Conservation (phyloP, 2,888 invertebrate species). For the Heliconius erato region DNA sequence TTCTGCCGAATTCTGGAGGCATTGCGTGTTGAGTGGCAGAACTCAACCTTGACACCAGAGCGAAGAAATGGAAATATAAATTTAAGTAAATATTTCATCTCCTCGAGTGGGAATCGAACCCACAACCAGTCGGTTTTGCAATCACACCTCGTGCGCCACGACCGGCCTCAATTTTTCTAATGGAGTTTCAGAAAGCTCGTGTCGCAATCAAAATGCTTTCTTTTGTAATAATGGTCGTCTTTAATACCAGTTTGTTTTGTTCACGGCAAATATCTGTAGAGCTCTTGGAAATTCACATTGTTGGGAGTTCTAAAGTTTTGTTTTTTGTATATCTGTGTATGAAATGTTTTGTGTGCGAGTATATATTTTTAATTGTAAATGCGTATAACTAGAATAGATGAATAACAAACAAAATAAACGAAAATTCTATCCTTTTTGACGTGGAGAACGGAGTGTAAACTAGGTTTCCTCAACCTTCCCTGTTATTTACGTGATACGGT, state of each 20-base stretch:
- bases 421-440: no score
- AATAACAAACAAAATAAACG: no score
- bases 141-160: no score
- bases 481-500: background rate
- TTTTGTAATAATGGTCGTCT: slow-evolving; percentile 58
- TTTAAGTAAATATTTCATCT: no score
- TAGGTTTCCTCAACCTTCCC: background rate
- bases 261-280: slow-evolving; percentile 39
- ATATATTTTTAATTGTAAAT: background rate
- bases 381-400: no score
- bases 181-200: slow-evolving; percentile 65
- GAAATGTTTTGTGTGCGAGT: slow-evolving; percentile 5
- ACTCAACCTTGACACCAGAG: no score
- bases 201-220: slow-evolving; percentile 61
- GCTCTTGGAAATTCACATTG: slow-evolving; percentile 37
- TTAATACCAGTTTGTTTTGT: slow-evolving; percentile 43
- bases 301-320: slow-evolving; percentile 24
- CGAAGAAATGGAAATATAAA: no score
- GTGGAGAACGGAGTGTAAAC: background rate
- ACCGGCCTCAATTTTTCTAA: slow-evolving; percentile 83
- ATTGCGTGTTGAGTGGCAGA: no score
- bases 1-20: no score
- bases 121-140: no score
- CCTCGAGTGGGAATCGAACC: no score
- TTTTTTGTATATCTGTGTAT: slow-evolving; percentile 8